phyloP scores from a whole-genome alignment of 2,888 invertebrate genomes.

The Heteromurus nitidus region DNA sequence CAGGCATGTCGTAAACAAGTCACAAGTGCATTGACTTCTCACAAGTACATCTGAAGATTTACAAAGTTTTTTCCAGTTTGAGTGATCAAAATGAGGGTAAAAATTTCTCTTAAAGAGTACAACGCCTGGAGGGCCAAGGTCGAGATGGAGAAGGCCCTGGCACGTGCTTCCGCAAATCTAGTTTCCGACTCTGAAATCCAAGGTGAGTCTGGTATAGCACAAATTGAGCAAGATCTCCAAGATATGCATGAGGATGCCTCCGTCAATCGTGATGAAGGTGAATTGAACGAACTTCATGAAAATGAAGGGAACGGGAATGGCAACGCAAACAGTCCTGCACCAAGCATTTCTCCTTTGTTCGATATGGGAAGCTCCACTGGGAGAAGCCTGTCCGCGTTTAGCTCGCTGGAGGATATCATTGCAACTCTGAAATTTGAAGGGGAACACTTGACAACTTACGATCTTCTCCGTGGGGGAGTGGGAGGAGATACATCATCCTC shows the following conservation, averaged over 20 bases:
- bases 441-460: background rate
- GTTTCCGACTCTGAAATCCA: background rate
- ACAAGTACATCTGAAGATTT: background rate
- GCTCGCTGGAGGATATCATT: constrained; percentile 14
- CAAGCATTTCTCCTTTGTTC: constrained; percentile 21
- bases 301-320: background rate
- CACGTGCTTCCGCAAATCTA: background rate
- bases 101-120: constrained; percentile 43
- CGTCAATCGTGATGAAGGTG: background rate
- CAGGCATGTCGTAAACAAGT: background rate
- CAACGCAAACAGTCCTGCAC: background rate
- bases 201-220: background rate
- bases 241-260: constrained; percentile 16
- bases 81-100: constrained; percentile 22
- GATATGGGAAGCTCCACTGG: background rate
- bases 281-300: background rate
- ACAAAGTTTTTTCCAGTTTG: background rate
- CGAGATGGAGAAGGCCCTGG: background rate
- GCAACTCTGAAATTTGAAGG: background rate
- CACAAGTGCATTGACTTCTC: background rate
- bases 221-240: background rate
- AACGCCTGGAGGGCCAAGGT: constrained; percentile 22
- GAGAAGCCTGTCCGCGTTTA: background rate
- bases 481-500: background rate
- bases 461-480: background rate